Conservation (phyloP, 2,888 invertebrate species). For the Rotaria sp. region DNA sequence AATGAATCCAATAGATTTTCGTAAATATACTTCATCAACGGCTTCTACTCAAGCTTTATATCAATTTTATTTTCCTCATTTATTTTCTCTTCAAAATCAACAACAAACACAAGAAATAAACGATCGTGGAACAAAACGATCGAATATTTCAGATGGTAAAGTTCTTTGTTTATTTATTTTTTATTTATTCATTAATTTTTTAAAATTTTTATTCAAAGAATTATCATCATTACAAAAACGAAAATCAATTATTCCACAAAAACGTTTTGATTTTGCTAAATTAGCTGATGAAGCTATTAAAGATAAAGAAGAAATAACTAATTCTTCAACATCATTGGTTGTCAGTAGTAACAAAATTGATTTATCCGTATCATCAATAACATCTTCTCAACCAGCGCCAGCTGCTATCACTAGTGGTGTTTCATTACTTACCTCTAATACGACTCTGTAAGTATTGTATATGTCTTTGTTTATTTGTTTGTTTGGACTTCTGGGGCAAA, state of each 20-base stretch:
- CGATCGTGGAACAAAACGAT: neutral
- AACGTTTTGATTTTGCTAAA: conserved; percentile 19
- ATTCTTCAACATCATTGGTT: neutral
- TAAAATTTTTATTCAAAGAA: neutral
- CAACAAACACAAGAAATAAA: neutral
- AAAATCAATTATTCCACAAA: neutral
- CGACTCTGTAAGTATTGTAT: neutral
- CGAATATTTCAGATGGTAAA: neutral
- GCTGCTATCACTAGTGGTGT: conserved; percentile 27
- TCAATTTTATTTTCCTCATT: conserved; percentile 27
- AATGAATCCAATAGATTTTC: neutral
- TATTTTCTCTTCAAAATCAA: conserved; percentile 12
- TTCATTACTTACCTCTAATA: neutral
- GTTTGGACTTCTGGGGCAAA: conserved; percentile 15
- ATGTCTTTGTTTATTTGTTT: conserved; percentile 9
- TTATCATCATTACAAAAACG: neutral
- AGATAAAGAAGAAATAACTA: neutral
- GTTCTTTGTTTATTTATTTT: neutral
- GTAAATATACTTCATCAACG: neutral
- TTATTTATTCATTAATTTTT: neutral
- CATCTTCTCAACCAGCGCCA: neutral
- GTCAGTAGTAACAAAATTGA: neutral
- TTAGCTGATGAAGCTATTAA: conserved; percentile 8
- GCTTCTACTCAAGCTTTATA: neutral
- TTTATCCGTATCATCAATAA: neutral